Evolutionary conservation across 2,113 vertebrate genomes (phyloP).

Genomic region (Piliocolobus tephrosceles): DNA sequence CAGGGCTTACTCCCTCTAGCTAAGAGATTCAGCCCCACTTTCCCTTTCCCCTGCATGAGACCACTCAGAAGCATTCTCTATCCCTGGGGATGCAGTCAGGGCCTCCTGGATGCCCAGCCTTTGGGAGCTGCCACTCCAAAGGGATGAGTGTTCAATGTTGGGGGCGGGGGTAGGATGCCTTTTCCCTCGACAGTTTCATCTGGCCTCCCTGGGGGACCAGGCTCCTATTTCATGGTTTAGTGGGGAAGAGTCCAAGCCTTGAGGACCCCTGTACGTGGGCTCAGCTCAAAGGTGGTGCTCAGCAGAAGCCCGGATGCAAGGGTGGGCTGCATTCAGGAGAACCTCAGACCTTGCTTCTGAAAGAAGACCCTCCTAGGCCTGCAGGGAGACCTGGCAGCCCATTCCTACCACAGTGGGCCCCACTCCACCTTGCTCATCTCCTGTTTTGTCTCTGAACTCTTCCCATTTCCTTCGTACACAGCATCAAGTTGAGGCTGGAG

Average conservation of each 20-base stretch:
- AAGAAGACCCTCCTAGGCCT: neutral
- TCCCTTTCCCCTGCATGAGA: neutral
- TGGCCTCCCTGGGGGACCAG: neutral
- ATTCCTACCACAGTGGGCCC: fast-evolving
- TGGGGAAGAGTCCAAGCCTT: neutral
- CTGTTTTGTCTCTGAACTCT: no score
- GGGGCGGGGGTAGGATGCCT: neutral
- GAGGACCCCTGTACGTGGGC: neutral
- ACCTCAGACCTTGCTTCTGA: neutral
- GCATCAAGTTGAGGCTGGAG: neutral
- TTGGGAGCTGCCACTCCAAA: neutral
- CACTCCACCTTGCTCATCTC: neutral
- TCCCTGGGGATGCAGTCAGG: neutral
- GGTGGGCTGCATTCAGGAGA: no score
- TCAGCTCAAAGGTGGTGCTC: neutral
- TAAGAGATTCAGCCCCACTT: neutral
- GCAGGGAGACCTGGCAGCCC: neutral
- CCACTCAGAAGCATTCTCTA: neutral
- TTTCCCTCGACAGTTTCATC: neutral
- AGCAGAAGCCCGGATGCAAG: neutral
- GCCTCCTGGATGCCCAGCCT: neutral
- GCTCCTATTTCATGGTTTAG: neutral
- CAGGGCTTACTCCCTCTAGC: neutral
- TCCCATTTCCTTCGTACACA: neutral
- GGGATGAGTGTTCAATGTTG: neutral